Evolutionary conservation across 2,113 vertebrate species (phyloP).

Genomic region (Thermophis baileyi): DNA sequence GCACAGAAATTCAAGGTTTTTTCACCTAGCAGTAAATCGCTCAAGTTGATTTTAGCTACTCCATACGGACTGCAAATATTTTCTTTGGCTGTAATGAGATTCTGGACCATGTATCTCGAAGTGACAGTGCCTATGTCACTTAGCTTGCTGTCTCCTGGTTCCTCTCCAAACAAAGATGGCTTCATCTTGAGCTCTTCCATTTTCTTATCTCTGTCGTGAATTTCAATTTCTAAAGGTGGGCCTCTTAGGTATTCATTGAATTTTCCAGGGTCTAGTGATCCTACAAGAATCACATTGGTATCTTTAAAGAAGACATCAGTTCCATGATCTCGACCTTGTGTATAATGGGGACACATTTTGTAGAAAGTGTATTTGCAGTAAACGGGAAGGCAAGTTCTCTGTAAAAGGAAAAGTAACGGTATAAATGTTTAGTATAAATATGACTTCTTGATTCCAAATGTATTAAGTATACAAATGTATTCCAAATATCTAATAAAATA

Average conservation of each 20-base stretch:
- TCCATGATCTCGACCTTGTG: constrained; percentile 64
- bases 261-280: constrained; percentile 65
- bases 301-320: constrained; percentile 75
- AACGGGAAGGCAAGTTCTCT: constrained; percentile 68
- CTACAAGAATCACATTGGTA: constrained; percentile 76
- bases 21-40: constrained; percentile 70
- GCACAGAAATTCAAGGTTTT: constrained; percentile 64
- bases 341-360: constrained; percentile 66
- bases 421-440: background rate
- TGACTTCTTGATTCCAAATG: background rate
- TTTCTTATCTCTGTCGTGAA: constrained; percentile 81
- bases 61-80: constrained; percentile 67
- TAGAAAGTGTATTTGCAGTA: constrained; percentile 83
- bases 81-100: constrained; percentile 33
- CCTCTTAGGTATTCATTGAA: constrained; percentile 72
- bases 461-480: background rate
- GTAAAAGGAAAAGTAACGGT: background rate
- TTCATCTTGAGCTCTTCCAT: constrained; percentile 6
- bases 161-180: constrained; percentile 59
- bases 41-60: constrained; percentile 71
- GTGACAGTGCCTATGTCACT: constrained; percentile 39
- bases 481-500: background rate
- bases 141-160: constrained; percentile 51
- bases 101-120: constrained; percentile 24
- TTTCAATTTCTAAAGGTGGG: constrained; percentile 77